Evolutionary conservation across 2,888 invertebrate species (phyloP), one percentile per base, ranked within the genome.

Genomic region (Anodontia alba): DNA sequence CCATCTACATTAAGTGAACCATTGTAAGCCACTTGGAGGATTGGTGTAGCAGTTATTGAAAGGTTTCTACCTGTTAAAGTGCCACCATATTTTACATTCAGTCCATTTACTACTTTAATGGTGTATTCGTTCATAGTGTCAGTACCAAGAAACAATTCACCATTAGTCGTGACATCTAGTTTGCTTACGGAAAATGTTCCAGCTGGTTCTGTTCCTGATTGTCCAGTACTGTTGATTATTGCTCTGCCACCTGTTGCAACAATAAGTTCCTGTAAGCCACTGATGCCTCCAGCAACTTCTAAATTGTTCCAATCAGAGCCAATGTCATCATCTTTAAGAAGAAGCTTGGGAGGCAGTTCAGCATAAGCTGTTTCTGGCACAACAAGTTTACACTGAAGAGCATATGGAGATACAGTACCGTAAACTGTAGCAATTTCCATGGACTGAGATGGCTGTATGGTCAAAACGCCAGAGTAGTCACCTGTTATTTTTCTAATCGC

Each of bases 81-180:
- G 0, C 90, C 90, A 54, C 88, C 88, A 81, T 81, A 90, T 62
- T 89, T 85, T 5, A 90, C 85, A 68, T 80, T 89, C 12, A 89
- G 54, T 57, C 78, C 79, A 42, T 82, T 68, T 1, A 88, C 75
- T 20, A 87, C 71, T 17, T 77, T 67, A 10, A 91, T 49, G 17
- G 78, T 85, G 73, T 87, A 89, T 15, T 38, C 38, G 20, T 66
- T 71, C 29, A 76, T 46, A n/a, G 72, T 78, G 38, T 90, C 88
- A 36, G 78, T 51, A 15, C 83, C 83, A 26, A 91, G 62, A 3
- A 81, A 84, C 23, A 91, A 71, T 1, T 74, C n/a, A 20, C 91
- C 91, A 71, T 86, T 78, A 38, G 87, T 87, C 1, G 87, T 86
- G 51, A 91, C 88, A 73, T 84, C 85, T 10, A 91, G 82, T 8